Base-by-base conservation (phyloP, 2,888 invertebrate species). In the Hipparchia semele region DNA sequence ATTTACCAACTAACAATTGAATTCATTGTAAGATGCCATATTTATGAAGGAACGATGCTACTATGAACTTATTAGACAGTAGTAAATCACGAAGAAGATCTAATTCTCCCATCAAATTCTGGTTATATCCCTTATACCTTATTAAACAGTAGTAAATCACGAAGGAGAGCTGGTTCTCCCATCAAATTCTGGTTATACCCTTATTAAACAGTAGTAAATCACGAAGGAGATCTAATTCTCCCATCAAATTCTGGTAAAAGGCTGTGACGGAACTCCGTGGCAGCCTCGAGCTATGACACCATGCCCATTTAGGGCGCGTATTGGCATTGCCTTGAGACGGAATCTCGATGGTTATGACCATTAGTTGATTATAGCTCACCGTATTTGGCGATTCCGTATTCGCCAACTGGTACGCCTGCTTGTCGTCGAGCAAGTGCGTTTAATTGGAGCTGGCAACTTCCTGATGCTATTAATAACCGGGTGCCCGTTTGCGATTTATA, bases 301-400 rank as follows among this genome's bases (percentile, higher is more conserved):
- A 56, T 67, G 56, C 53, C 76, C 76, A 72, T 75, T 73, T 76
- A 76, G 72, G 73, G 73, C 68, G 9, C 58, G 62, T 68, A 73
- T 69, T 73, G 77, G 39, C 75, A 73, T 75, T 72, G 74, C 76
- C 79, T 78, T 76, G 79, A 75, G 73, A 69, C 58, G 74, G 76
- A 75, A 76, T 75, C 76, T 75, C 58, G 74, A 70, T 74, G 71
- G 75, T 77, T 75, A 78, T 76, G 72, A 77, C 76, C 77, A 75
- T 77, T 77, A 77, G 76, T 71, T 68, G 74, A 76, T 73, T 54
- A 72, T 60, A 65, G 68, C 45, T 39, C 58, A 13, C 75, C 75
- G 67, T 75, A 71, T 74, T 73, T 70, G 76, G 73, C 68, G 67
- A 78, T 78, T 77, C 77, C 74, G 72, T 77, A 65, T 77, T 61